Percentiles rank a stretch among this genome's conserved stretches.
Evolutionary conservation across 2,797 vertebrate species (phyloP).

Genomic region (Pempheris klunzingeri): DNA sequence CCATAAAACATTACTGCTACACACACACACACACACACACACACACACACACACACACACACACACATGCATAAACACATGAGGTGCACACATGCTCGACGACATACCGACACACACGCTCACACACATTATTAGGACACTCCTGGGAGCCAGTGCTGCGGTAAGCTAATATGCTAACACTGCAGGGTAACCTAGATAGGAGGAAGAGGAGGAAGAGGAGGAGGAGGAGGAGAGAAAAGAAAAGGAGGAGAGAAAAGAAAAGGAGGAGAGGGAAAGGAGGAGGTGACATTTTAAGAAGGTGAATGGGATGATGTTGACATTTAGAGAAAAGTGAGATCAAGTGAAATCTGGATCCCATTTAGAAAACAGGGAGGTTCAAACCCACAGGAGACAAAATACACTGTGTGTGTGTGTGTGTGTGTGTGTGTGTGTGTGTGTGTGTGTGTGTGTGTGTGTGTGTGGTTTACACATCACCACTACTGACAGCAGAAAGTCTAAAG

Average conservation of each 20-base stretch:
- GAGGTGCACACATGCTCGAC: background rate
- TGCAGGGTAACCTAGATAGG: constrained; percentile 32
- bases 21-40: constrained; percentile 33
- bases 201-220: background rate
- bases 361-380: constrained; percentile 35
- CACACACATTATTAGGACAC: constrained; percentile 17
- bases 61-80: constrained; percentile 10
- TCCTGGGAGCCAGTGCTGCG: constrained; percentile 27
- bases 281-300: constrained; percentile 62
- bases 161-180: constrained; percentile 56
- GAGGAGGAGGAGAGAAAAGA: background rate
- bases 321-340: constrained; percentile 62
- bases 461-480: background rate
- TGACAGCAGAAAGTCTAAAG: background rate
- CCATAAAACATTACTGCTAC: constrained; percentile 59
- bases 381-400: background rate
- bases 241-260: background rate
- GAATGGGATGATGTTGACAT: constrained; percentile 60
- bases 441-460: constrained; percentile 9
- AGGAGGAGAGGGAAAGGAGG: background rate
- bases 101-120: constrained; percentile 1
- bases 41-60: constrained; percentile 10
- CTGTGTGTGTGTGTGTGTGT: background rate
- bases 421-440: constrained; percentile 12
- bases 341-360: constrained; percentile 43